Evolutionary conservation across 2,888 invertebrate genomes (phyloP).

Genomic region (Philhelius pedissequus): DNA sequence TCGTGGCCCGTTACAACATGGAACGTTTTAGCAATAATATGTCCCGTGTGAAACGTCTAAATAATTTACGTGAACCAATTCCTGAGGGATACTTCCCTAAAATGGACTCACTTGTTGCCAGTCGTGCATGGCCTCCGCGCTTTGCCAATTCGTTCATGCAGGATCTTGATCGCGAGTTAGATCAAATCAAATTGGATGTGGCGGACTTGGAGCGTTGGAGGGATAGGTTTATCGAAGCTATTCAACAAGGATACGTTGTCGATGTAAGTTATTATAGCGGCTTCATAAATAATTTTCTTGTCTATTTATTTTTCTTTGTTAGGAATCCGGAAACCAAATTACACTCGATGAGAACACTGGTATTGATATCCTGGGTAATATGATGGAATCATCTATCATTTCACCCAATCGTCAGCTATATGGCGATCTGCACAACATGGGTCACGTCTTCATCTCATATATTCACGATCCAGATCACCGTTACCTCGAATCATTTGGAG

Average conservation of each 20-base stretch:
- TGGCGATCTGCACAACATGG: conserved; percentile 90
- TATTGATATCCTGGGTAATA: conserved; percentile 88
- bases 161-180: conserved; percentile 78
- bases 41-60: conserved; percentile 82
- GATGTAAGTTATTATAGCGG: conserved; percentile 79
- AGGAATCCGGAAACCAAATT: conserved; percentile 72
- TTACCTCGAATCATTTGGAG: conserved; percentile 85
- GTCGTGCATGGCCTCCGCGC: conserved; percentile 10
- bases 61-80: conserved; percentile 84
- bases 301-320: conserved; percentile 77
- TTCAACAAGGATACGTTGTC: conserved; percentile 83
- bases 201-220: conserved; percentile 86
- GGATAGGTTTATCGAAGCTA: conserved; percentile 85
- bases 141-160: conserved; percentile 44
- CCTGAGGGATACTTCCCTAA: conserved; percentile 88
- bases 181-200: conserved; percentile 70
- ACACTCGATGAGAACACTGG: conserved; percentile 80
- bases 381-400: conserved; percentile 86
- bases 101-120: conserved; percentile 74
- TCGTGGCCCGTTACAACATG: conserved; percentile 82
- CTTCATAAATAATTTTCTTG: conserved; percentile 78
- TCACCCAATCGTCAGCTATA: conserved; percentile 85
- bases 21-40: conserved; percentile 86
- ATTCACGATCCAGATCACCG: conserved; percentile 87
- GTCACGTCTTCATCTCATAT: conserved; percentile 85